Evolutionary conservation across 2,888 invertebrate genomes (phyloP).

Genomic region (Brachyptera risi): DNA sequence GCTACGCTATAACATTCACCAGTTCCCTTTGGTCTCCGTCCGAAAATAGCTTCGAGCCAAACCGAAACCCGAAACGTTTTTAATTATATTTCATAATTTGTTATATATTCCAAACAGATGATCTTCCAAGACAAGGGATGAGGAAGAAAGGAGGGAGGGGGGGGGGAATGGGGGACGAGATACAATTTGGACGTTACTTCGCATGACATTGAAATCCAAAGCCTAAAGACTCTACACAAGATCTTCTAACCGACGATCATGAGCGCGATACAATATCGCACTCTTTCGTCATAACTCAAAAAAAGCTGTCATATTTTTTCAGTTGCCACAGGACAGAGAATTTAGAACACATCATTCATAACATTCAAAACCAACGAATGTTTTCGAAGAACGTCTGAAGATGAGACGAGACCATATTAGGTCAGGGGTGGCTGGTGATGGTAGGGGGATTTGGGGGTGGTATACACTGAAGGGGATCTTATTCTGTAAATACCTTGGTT

Average conservation of each 20-base stretch:
- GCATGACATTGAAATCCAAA: constrained; percentile 10
- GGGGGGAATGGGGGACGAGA: not conserved
- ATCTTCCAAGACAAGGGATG: not conserved
- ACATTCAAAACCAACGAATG: not conserved
- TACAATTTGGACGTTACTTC: constrained; percentile 1
- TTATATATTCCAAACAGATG: constrained; percentile 2
- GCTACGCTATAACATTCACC: no score
- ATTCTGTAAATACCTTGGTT: constrained; percentile 16
- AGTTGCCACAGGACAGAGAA: not conserved
- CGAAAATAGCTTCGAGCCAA: no score
- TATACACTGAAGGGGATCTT: no score
- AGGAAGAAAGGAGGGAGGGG: not conserved
- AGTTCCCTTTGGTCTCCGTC: no score
- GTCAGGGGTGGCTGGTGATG: not conserved
- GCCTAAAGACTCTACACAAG: not conserved
- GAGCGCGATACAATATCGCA: not conserved
- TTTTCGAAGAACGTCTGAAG: not conserved
- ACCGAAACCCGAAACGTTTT: no score
- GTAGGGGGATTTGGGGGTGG: no score
- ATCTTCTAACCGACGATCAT: not conserved
- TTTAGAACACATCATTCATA: not conserved
- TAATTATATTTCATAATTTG: no score
- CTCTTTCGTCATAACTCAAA: constrained; percentile 14
- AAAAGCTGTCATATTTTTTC: constrained; percentile 20
- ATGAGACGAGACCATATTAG: constrained; percentile 10